These are phyloP conservation scores for Acronicta psi DNA, from an alignment of 2,888 invertebrate species.

Conservation along the genomic window DNA sequence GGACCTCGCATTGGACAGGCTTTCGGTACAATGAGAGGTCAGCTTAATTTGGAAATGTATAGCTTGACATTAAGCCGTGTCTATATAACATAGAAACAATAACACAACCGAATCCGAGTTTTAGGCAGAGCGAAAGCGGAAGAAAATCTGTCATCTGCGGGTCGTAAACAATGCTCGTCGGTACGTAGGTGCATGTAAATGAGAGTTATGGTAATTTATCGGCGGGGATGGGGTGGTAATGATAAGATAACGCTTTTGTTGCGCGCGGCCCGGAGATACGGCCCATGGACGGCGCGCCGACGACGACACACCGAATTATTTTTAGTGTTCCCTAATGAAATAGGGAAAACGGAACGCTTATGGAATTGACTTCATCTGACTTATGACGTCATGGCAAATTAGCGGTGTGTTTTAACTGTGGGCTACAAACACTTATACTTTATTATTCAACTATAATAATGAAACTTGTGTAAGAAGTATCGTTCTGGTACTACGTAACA, in stretches of 20 bases:
- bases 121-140: constrained; percentile 76
- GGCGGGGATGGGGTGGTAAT: constrained; percentile 79
- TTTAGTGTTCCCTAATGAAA: constrained; percentile 56
- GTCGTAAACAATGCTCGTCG: constrained; percentile 82
- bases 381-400: constrained; percentile 33
- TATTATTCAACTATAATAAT: not conserved
- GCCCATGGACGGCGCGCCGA: constrained; percentile 59
- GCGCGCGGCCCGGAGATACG: constrained; percentile 79
- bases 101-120: constrained; percentile 56
- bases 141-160: constrained; percentile 87
- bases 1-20: too few species aligned
- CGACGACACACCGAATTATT: constrained; percentile 53
- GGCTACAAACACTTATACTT: too few species aligned
- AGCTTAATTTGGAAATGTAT: too few species aligned
- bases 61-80: too few species aligned
- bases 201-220: constrained; percentile 86
- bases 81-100: constrained; percentile 27
- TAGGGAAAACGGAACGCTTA: constrained; percentile 50
- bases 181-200: constrained; percentile 84
- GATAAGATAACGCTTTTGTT: constrained; percentile 86
- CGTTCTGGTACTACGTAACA: not conserved
- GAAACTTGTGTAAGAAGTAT: not conserved
- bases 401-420: not conserved
- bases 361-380: constrained; percentile 38
- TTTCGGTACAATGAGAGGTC: too few species aligned